Evolutionary conservation across 1,140 invertebrate species (phyloP), one percentile per base, ranked within the genome.

Genomic region (Meloidogyne floridensis): DNA sequence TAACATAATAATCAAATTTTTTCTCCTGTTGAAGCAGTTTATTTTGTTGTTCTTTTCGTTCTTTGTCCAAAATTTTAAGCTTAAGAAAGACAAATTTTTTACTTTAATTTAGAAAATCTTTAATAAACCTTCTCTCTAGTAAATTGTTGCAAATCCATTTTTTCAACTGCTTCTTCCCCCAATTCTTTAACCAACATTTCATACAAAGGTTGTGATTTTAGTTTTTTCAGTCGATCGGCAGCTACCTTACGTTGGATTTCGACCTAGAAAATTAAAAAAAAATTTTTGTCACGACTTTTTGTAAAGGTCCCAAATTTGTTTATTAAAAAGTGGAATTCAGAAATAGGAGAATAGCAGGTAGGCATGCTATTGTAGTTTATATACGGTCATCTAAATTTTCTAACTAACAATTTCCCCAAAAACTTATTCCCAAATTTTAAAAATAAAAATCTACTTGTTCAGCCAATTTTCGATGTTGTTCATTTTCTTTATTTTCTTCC

Each of bases 21-120:
- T 88, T 90, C 80, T 90, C 89, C 51, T 90, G 89, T 42, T 81
- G 81, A 18, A 87, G 84, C 83, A 88, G 69, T 69, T 87, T 87
- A 18, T 75, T 82, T n/a, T 84, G 78, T 51, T 81, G 82, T 53
- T 88, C 85, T 11, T 86, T 80, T 18, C 85, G 75, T 81, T 89
- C 87, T 11, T 53, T 83, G 75, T 89, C 88, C 77, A 87, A 77
- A 78, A 84, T 74, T 69, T 83, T 4, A 20, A 84, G 80, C 78
- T 87, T 54, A 70, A 81, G 32, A 71, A 47, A 32, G 32, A 32
- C 2, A 32, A 32, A 32, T 32, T 3, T 32, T 71, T 72, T 11
- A 1, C 32, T 32, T 32, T 32, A 32, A 32, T 32, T 32, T 32
- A 83, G 42, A 3, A 75, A 54, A n/a, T 7, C 20, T 7, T 11